Evolutionary conservation across 2,797 vertebrate species (phyloP), one percentile per base, ranked within the genome.

Genomic region (Falco biarmicus): DNA sequence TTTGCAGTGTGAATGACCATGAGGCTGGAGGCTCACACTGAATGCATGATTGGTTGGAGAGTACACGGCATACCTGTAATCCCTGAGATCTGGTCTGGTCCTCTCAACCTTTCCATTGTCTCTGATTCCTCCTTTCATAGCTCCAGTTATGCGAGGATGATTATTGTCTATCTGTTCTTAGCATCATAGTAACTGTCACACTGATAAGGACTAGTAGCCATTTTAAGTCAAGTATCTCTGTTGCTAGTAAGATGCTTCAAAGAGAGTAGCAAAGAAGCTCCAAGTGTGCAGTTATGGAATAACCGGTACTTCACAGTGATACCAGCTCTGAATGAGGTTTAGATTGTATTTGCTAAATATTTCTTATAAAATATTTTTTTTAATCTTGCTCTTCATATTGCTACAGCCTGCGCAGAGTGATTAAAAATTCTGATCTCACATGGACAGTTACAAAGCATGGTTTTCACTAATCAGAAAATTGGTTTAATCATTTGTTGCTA

Each of bases 401-500:
- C 57, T 93, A 45, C 68, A 87, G 70, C 43, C 56, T 1, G 1
- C 43, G 66, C 45, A 93, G 45, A 78, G 57, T 54, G 73, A 96
- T 98, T 97, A 97, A 97, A 96, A 97, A 97, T 97, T 98, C 97
- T 82, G 73, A 93, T 96, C 97, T 97, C 95, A 93, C 79, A 93
- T 0, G 15, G 79, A 81, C 85, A 75, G 89, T 97, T 98, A 80
- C 83, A 96, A 97, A 96, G 89, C 92, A 96, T 7, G 15, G 54
- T 96, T 98, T 93, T 97, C 97, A 97, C 98, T 97, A 98, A 98
- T 96, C 95, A 98, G 92, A 98, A 97, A 98, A 97, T 93, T 95
- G 88, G 95, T 97, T 97, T 98, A 96, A 98, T 97, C 66, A 95
- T 97, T 97, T 97, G 87, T 98, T 97, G 85, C 84, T 93, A 96